These are phyloP conservation scores for Ptilorrhoa leucosticta DNA, from an alignment of 2,113 vertebrate genomes.

Conservation along the genomic window DNA sequence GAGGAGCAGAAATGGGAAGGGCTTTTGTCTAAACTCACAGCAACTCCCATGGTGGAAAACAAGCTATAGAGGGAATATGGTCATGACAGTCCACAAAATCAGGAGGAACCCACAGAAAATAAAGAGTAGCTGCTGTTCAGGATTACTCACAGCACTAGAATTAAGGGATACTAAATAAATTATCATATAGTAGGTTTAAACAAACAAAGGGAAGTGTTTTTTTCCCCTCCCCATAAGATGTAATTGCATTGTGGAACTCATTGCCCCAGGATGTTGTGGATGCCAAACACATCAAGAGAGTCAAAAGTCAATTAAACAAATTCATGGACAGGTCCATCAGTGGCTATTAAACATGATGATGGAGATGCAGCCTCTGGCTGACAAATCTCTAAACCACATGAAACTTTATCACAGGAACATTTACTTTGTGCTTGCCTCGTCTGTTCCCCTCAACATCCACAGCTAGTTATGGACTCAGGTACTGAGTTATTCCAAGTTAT, in stretches of 20 bases:
- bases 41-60: background rate
- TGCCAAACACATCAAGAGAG: background rate
- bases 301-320: constrained; percentile 56
- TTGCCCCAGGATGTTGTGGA: constrained; percentile 22
- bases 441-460: background rate
- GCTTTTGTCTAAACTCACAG: background rate
- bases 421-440: background rate
- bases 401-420: constrained; percentile 13
- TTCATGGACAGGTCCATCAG: constrained; percentile 7
- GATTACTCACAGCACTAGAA: constrained; percentile 12
- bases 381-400: background rate
- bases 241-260: constrained; percentile 41
- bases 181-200: background rate
- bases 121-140: background rate
- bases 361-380: background rate
- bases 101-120: background rate
- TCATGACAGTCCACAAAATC: background rate
- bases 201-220: constrained; percentile 1
- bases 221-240: background rate
- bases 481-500: background rate
- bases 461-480: background rate
- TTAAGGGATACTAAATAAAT: constrained; percentile 24
- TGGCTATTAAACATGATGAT: constrained; percentile 28
- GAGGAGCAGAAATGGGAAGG: background rate
- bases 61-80: background rate